These are phyloP conservation scores for Ondatra zibethicus DNA, from an alignment of 2,113 vertebrate genomes.

Conservation along the genomic window DNA sequence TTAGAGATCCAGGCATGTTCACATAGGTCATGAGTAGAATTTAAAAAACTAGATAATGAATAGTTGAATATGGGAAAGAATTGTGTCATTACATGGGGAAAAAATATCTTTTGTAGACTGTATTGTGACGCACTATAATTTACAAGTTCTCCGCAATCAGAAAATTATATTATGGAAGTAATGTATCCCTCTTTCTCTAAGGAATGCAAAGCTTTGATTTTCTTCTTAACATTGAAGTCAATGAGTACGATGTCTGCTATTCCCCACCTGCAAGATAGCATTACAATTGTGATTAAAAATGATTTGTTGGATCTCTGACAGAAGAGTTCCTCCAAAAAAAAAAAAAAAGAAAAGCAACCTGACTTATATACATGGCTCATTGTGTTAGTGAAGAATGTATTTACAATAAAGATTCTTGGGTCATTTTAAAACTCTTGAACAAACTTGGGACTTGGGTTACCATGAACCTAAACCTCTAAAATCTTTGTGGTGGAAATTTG, in stretches of 20 bases:
- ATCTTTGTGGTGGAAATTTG: neutral
- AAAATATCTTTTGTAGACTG: neutral
- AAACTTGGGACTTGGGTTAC: conserved; percentile 27
- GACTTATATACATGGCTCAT: neutral
- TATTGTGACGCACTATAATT: conserved; percentile 49
- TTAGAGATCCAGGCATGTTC: neutral
- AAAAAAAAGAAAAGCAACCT: conserved; percentile 9
- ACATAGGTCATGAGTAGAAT: neutral
- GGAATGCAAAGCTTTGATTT: conserved; percentile 55
- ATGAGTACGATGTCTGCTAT: conserved; percentile 30
- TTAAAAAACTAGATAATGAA: conserved; percentile 6
- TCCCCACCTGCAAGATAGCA: conserved; percentile 29
- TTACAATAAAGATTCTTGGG: conserved; percentile 8
- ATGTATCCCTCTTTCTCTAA: neutral
- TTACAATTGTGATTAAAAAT: conserved; percentile 73
- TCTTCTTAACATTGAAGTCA: conserved; percentile 50
- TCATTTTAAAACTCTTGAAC: neutral
- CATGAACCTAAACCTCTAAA: conserved; percentile 3
- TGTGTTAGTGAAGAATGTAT: conserved; percentile 31
- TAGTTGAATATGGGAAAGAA: conserved; percentile 37
- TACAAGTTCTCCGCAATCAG: conserved; percentile 56
- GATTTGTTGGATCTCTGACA: conserved; percentile 69
- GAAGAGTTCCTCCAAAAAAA: conserved; percentile 38
- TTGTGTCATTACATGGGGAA: neutral
- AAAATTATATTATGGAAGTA: conserved; percentile 58